Base-by-base conservation (phyloP, 2,888 invertebrate genomes). In the Mimas tiliae region DNA sequence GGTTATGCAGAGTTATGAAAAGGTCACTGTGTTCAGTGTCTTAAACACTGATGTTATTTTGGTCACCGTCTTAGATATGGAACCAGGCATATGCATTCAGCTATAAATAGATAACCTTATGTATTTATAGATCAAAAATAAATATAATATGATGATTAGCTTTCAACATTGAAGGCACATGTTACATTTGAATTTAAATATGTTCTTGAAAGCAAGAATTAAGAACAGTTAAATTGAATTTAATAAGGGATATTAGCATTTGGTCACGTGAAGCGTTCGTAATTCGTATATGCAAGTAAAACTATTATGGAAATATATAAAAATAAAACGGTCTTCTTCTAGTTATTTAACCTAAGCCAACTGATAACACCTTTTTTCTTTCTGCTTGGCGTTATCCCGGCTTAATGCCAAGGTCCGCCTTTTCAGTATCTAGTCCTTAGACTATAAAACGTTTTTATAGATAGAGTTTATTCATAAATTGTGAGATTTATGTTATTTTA, bases 251-350 rank as follows among this genome's bases (percentile, higher is more conserved):
- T 42, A 77, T 79, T 76, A 74, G 50, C 77, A 80, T 79, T 65
- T n/a, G 55, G 66, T 76, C 79, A 79, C 79, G 78, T 79, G 79
- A 75, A 74, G 21, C 19, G 38, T 63, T 64, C 64, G 53, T 64
- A 67, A 64, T n/a, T n/a, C n/a, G n/a, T n/a, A n/a, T n/a, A n/a
- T 58, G 34, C 14, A 58, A 48, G 55, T 58, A 27, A 48, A 58
- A 65, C 50, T 0, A 48, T 34, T 65, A 65, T 58, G 48, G 19
- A 48, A 34, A 55, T 11, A 65, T 11, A 65, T 19, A 14, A 42
- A 11, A 34, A 47, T 55, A 65, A 34, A 55, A 19, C 45, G 6
- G 12, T 45, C 7, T 14, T 45, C 1, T 14, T 12, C 14, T 12
- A 45, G 12, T 45, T 12, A 9, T 45, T 45, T 14, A 9, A 9